These are phyloP conservation scores for Alectura lathami DNA, from an alignment of 2,113 vertebrate species.

Conservation along the genomic window DNA sequence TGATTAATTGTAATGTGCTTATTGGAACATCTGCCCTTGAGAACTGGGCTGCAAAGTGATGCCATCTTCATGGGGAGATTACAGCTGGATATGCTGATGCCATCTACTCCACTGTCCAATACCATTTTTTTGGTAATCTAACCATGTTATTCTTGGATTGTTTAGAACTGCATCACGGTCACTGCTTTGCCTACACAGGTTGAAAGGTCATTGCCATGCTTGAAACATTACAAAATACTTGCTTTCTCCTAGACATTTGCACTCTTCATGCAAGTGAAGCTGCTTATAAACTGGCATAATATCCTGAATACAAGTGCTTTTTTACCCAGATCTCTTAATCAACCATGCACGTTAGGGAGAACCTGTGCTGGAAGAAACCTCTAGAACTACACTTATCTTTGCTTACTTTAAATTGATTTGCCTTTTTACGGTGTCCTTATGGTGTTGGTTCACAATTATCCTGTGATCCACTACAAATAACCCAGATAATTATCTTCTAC, in stretches of 20 bases:
- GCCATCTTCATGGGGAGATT: background rate
- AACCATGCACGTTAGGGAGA: background rate
- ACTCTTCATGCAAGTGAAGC: background rate
- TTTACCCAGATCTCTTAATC: background rate
- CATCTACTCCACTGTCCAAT: background rate
- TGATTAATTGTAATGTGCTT: slow-evolving; percentile 42
- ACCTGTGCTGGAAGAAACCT: background rate
- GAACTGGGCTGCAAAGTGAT: background rate
- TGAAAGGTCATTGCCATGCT: background rate
- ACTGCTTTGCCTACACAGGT: background rate
- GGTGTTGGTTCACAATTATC: background rate
- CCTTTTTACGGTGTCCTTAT: background rate
- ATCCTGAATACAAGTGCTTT: background rate
- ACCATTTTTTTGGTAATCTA: background rate
- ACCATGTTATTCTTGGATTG: background rate
- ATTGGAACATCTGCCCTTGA: slow-evolving; percentile 25
- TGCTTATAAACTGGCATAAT: background rate
- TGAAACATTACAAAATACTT: background rate
- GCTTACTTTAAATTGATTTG: background rate
- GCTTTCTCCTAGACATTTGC: background rate
- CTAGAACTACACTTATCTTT: background rate
- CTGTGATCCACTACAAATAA: background rate
- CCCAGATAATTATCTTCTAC: background rate
- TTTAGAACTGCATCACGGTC: background rate
- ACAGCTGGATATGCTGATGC: background rate